Evolutionary conservation across 2,888 invertebrate species (phyloP).

Genomic region (Trichopoda pennipes): DNA sequence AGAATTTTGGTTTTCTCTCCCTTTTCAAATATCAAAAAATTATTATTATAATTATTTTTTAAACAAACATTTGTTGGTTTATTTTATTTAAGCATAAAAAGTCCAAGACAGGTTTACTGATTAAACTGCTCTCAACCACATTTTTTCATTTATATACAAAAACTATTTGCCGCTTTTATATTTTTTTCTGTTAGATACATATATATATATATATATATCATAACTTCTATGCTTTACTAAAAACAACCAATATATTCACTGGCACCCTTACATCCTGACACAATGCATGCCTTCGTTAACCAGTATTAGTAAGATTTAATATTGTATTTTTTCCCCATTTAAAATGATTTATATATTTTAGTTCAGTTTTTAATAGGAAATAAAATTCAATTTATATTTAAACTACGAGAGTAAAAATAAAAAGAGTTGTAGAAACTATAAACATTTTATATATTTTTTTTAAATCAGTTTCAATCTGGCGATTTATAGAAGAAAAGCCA

Average conservation of each 20-base stretch:
- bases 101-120: slow-evolving; percentile 65
- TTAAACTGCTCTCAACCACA: slow-evolving; percentile 62
- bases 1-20: slow-evolving; percentile 3
- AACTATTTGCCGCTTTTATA: slow-evolving; percentile 32
- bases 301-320: slow-evolving; percentile 10
- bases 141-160: slow-evolving; percentile 42
- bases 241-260: slow-evolving; percentile 18
- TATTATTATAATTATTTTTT: not conserved
- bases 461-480: slow-evolving; percentile 25
- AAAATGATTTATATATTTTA: slow-evolving; percentile 67
- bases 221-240: slow-evolving; percentile 17
- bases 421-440: slow-evolving; percentile 21
- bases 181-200: no score
- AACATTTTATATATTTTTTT: slow-evolving; percentile 3
- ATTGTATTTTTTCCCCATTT: slow-evolving; percentile 42
- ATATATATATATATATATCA: no score
- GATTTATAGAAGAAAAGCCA: slow-evolving; percentile 12
- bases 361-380: slow-evolving; percentile 68
- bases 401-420: slow-evolving; percentile 44
- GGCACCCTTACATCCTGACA: not conserved
- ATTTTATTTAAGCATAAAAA: slow-evolving; percentile 56
- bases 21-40: no score
- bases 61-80: slow-evolving; percentile 21
- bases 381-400: slow-evolving; percentile 64
- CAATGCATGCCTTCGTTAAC: no score